Evolutionary conservation across 2,888 invertebrate species (phyloP).

Genomic region (Hedychridium roseum): DNA sequence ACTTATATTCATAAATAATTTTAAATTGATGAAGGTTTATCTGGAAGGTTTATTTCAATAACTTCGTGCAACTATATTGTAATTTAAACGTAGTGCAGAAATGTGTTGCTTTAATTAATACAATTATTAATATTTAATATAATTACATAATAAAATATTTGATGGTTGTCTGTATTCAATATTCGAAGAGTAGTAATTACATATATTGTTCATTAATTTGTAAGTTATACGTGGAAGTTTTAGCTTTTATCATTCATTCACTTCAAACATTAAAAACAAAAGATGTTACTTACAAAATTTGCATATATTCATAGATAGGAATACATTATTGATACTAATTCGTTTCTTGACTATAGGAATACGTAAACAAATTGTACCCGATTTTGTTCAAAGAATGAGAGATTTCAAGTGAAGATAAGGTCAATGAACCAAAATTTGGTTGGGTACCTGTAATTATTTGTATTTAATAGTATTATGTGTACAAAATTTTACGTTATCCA

Average conservation of each 20-base stretch:
- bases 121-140: background rate
- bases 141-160: background rate
- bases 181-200: too few relatives aligned
- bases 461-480: constrained; percentile 10
- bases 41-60: background rate
- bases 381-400: too few relatives aligned
- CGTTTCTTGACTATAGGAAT: background rate
- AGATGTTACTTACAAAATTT: background rate
- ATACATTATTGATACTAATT: background rate
- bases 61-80: background rate
- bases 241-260: background rate
- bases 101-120: background rate
- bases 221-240: background rate
- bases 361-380: background rate
- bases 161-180: background rate
- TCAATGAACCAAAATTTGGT: too few relatives aligned
- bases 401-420: too few relatives aligned
- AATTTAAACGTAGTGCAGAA: background rate
- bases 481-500: background rate
- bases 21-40: background rate
- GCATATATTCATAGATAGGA: background rate
- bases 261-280: background rate
- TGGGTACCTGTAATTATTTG: constrained; percentile 1
- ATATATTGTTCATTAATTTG: too few relatives aligned
- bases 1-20: constrained; percentile 32